phyloP scores from a whole-genome alignment of 1,140 invertebrate species.

The Sinonovacula constricta region DNA sequence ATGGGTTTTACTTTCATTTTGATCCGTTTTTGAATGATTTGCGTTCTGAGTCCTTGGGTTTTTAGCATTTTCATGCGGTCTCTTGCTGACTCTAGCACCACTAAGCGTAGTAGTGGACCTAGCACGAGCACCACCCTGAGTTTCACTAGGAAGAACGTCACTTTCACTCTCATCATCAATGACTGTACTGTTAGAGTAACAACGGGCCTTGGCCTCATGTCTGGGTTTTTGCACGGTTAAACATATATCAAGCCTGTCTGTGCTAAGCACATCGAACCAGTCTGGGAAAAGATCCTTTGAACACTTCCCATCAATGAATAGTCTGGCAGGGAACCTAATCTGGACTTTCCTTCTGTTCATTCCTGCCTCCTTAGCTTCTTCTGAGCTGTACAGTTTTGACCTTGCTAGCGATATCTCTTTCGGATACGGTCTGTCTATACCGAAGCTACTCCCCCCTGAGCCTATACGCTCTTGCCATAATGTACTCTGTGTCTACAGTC shows the following conservation, averaged over 20 bases:
- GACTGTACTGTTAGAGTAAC: background rate
- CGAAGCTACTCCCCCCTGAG: background rate
- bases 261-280: background rate
- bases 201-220: background rate
- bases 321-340: background rate
- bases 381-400: background rate
- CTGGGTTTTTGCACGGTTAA: background rate
- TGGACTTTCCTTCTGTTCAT: background rate
- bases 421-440: conserved; percentile 4
- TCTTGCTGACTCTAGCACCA: too few species aligned
- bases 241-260: background rate
- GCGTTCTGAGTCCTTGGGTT: too few species aligned
- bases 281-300: background rate
- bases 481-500: conserved; percentile 14
- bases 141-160: too few species aligned
- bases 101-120: too few species aligned
- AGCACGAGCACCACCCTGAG: too few species aligned
- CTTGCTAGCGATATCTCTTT: conserved; percentile 12
- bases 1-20: too few species aligned
- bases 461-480: background rate
- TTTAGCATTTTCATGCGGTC: too few species aligned
- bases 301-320: conserved; percentile 3
- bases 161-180: background rate
- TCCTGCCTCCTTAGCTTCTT: background rate
- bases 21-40: too few species aligned